These are phyloP conservation scores for Lycaon pictus DNA, from an alignment of 2,113 vertebrate species.

Conservation along the genomic window DNA sequence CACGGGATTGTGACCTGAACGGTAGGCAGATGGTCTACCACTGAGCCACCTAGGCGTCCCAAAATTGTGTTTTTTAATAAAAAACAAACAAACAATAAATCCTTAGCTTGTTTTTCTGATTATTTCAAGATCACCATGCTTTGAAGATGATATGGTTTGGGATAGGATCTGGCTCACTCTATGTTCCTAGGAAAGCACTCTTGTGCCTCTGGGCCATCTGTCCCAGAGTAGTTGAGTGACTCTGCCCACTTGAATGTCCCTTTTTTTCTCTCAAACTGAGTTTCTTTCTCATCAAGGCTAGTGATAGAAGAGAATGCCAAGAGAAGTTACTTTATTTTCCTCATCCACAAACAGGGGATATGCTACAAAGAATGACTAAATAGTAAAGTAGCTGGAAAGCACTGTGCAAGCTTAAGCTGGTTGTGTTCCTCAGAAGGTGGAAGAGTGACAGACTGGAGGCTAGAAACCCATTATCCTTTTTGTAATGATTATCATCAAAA, in stretches of 20 bases:
- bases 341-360: not conserved
- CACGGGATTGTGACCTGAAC: too few species aligned
- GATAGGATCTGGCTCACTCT: not conserved
- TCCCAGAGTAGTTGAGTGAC: not conserved
- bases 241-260: not conserved
- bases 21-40: too few species aligned
- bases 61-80: slow-evolving; percentile 71
- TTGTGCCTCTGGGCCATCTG: not conserved
- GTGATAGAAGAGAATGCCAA: not conserved
- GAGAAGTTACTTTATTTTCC: not conserved
- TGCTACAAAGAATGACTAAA: not conserved
- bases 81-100: not conserved
- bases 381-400: not conserved
- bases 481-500: not conserved
- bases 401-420: not conserved
- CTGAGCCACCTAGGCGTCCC: too few species aligned
- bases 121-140: not conserved
- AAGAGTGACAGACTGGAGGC: not conserved
- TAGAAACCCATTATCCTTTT: not conserved
- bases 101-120: slow-evolving; percentile 8
- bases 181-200: not conserved
- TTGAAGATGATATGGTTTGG: not conserved
- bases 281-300: not conserved
- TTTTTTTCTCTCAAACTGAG: not conserved
- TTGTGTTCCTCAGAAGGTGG: not conserved